phyloP scores from a whole-genome alignment of 2,113 vertebrate species.

The Poeciliopsis prolifica region DNA sequence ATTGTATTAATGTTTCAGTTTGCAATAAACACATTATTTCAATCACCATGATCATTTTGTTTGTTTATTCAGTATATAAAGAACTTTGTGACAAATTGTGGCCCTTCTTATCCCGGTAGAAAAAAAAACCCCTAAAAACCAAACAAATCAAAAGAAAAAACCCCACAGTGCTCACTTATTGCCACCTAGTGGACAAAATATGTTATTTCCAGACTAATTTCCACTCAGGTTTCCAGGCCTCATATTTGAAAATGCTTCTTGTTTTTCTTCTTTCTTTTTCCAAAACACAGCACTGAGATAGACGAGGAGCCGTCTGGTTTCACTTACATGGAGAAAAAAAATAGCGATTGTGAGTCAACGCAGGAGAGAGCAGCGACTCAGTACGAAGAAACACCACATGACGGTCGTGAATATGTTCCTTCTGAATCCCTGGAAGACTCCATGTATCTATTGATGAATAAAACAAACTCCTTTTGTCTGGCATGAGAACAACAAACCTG shows the following conservation, averaged over 20 bases:
- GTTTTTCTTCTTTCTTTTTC: neutral
- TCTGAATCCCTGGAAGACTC: neutral
- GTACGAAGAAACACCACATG: neutral
- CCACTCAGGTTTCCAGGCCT: too few relatives aligned
- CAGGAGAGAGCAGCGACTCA: neutral
- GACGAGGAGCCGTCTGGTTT: neutral
- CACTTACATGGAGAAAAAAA: neutral
- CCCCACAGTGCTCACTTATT: neutral
- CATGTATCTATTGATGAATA: neutral
- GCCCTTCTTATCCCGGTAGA: too few relatives aligned
- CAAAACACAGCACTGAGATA: slow-evolving; percentile 17
- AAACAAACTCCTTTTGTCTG: neutral
- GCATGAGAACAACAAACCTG: neutral
- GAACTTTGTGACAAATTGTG: neutral
- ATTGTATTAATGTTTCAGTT: too few relatives aligned
- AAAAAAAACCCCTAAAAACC: too few relatives aligned
- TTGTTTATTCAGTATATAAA: neutral
- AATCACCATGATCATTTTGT: neutral
- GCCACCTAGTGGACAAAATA: slow-evolving; percentile 61
- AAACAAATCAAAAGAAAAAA: neutral
- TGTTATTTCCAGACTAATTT: neutral
- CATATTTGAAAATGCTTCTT: too few relatives aligned
- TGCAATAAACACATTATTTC: neutral
- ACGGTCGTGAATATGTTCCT: neutral
- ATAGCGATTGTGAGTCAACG: slow-evolving; percentile 11